Conservation (phyloP, 2,888 invertebrate genomes). For the Andrena bicolor region DNA sequence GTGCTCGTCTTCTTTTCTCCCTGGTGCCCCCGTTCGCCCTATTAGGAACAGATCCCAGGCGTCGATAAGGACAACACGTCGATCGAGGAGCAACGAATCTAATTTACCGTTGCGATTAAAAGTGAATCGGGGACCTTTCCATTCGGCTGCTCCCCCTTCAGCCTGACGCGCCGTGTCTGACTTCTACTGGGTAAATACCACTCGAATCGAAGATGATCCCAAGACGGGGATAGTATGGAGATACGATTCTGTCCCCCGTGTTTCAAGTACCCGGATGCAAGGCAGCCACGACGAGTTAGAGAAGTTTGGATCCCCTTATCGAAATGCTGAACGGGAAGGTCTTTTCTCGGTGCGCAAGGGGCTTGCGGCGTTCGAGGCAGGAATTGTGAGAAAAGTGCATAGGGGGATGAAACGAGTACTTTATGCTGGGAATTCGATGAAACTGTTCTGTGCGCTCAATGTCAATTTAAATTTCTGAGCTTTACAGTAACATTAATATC, state of each 20-base stretch:
- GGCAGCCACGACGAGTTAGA: constrained; percentile 24
- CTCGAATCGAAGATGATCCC: background rate
- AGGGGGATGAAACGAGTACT: background rate
- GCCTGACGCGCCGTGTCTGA: background rate
- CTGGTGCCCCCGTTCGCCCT: constrained; percentile 13
- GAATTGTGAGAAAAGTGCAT: background rate
- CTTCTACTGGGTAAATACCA: background rate
- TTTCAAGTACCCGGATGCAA: constrained; percentile 12
- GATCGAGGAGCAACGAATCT: constrained; percentile 44
- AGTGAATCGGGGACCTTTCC: constrained; percentile 26
- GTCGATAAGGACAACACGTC: constrained; percentile 48
- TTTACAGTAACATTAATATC: too few relatives aligned
- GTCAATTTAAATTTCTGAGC: too few relatives aligned
- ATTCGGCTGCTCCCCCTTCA: background rate
- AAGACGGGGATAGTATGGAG: background rate
- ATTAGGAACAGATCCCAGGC: constrained; percentile 2
- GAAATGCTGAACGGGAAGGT: constrained; percentile 22
- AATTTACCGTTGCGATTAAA: constrained; percentile 62
- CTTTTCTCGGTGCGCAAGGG: background rate
- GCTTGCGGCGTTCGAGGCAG: constrained; percentile 1
- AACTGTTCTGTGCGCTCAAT: background rate
- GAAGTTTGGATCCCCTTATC: constrained; percentile 50
- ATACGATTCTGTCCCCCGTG: background rate
- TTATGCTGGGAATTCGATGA: background rate
- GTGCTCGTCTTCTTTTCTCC: constrained; percentile 12